These are phyloP conservation scores for Labeo rohita DNA, from an alignment of 2,113 vertebrate species.

Conservation along the genomic window DNA sequence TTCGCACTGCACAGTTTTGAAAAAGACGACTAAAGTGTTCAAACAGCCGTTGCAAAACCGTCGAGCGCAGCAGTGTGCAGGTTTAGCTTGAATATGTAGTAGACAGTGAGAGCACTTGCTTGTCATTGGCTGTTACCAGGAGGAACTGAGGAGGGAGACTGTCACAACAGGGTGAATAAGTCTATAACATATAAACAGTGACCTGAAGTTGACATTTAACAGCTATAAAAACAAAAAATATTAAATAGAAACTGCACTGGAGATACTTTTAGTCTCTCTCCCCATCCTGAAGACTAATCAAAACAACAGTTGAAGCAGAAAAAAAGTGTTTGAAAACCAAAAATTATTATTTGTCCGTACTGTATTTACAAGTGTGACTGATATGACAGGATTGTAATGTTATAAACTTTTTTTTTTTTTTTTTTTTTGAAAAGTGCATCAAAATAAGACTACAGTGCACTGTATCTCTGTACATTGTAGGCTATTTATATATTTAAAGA, in stretches of 20 bases:
- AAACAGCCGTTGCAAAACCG: neutral
- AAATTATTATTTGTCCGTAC: neutral
- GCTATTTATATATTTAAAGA: neutral
- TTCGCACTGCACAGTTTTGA: neutral
- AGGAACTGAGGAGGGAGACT: neutral
- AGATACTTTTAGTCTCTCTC: neutral
- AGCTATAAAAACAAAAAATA: conserved; percentile 20
- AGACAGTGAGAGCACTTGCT: conserved; percentile 4
- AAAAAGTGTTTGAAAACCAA: neutral
- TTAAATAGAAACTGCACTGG: neutral
- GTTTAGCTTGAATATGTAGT: neutral
- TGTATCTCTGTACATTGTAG: too few relatives aligned
- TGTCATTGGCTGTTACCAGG: conserved; percentile 16
- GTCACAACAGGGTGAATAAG: neutral
- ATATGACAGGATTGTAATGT: neutral
- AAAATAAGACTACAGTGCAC: neutral
- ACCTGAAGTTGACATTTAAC: conserved; percentile 36
- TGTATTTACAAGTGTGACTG: neutral
- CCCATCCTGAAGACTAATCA: neutral
- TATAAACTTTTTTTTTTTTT: neutral
- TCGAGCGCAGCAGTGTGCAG: neutral
- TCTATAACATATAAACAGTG: conserved; percentile 1
- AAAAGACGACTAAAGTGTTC: neutral
- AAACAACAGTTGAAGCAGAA: neutral
- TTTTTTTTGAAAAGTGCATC: neutral